Evolutionary conservation across 1,140 invertebrate species (phyloP).

Genomic region (Eriocheir sinensis): DNA sequence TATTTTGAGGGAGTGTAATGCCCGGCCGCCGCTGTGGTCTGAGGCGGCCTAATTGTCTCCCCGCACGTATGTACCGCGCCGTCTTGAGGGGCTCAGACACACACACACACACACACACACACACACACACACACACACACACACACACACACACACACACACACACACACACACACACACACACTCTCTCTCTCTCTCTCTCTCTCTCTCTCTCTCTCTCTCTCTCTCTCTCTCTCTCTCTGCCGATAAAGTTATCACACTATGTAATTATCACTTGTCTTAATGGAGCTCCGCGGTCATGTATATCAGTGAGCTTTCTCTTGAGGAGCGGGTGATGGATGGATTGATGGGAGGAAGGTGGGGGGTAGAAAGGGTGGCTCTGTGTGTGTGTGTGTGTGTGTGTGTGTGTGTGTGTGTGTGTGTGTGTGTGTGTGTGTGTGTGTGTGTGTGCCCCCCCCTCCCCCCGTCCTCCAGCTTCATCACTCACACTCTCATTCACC

Average conservation of each 20-base stretch:
- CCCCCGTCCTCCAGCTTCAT: too few relatives aligned
- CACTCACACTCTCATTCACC: not conserved
- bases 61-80: not conserved
- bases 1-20: constrained; percentile 25
- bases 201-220: constrained; percentile 22
- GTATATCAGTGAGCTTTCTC: not conserved
- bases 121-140: too few relatives aligned
- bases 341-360: too few relatives aligned
- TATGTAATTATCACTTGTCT: not conserved
- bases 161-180: too few relatives aligned
- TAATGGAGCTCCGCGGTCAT: not conserved
- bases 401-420: too few relatives aligned
- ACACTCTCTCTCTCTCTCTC: constrained; percentile 22
- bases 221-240: constrained; percentile 8
- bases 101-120: too few relatives aligned
- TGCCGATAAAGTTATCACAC: not conserved
- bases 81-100: too few relatives aligned
- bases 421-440: too few relatives aligned
- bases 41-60: not conserved
- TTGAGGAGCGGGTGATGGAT: not conserved
- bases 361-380: not conserved
- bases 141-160: too few relatives aligned
- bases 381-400: too few relatives aligned
- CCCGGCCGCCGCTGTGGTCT: not conserved
- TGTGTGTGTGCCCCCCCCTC: not conserved